Evolutionary conservation across 1,140 invertebrate species (phyloP).

Genomic region (Microplitis mediator): DNA sequence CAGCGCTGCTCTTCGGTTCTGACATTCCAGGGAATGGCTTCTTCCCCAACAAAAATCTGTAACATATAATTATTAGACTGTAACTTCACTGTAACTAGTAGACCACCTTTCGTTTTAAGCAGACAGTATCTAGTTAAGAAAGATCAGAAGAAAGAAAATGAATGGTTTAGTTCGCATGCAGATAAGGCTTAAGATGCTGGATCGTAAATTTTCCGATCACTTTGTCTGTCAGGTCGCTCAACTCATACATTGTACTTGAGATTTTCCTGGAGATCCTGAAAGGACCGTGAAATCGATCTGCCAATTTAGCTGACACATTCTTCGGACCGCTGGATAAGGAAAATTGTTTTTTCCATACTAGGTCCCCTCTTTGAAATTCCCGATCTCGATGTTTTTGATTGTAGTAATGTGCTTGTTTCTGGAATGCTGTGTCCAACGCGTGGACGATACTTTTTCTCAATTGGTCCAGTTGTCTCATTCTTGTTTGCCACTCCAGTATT

Average conservation of each 20-base stretch:
- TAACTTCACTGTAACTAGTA: no score
- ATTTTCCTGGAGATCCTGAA: constrained; percentile 38
- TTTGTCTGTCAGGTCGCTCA: constrained; percentile 14
- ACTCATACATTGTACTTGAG: constrained; percentile 35
- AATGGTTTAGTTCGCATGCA: not conserved
- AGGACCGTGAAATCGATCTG: constrained; percentile 48
- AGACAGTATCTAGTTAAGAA: no score
- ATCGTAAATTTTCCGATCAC: constrained; percentile 13
- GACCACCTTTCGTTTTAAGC: no score
- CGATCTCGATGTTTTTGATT: constrained; percentile 23
- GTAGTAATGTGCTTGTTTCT: constrained; percentile 26
- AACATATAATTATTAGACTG: no score
- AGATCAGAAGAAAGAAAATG: no score
- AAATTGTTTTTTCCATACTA: constrained; percentile 33
- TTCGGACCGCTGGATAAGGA: constrained; percentile 37
- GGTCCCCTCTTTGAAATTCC: constrained; percentile 23
- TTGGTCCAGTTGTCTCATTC: constrained; percentile 15
- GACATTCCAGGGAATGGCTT: no score
- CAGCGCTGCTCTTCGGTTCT: no score
- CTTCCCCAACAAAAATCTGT: no score
- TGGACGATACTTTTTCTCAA: constrained; percentile 8
- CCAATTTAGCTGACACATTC: constrained; percentile 46
- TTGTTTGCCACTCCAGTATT: constrained; percentile 7
- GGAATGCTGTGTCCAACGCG: constrained; percentile 22
- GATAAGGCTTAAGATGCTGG: constrained; percentile 21